phyloP scores from a whole-genome alignment of 1,140 invertebrate genomes.

The Drosophila kurseongensis region DNA sequence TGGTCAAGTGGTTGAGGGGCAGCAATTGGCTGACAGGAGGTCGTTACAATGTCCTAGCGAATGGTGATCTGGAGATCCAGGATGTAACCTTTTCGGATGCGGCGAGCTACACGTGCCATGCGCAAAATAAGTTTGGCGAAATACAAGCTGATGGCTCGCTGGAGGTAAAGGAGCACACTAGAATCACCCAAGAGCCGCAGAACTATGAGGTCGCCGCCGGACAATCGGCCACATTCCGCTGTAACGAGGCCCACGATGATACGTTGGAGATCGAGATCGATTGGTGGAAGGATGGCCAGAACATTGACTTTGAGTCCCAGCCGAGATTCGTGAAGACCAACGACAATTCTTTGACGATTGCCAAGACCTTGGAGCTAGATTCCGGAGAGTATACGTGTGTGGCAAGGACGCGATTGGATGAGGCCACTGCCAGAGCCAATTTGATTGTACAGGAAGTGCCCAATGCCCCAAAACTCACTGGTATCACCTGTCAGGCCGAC shows the following conservation, averaged over 20 bases:
- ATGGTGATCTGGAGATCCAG: conserved; percentile 94
- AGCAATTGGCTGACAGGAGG: conserved; percentile 90
- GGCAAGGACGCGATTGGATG: conserved; percentile 95
- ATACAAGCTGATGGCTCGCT: conserved; percentile 90
- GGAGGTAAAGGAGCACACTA: conserved; percentile 93
- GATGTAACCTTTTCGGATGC: conserved; percentile 93
- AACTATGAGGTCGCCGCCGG: conserved; percentile 96
- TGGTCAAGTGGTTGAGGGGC: conserved; percentile 96
- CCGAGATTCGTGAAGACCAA: conserved; percentile 92
- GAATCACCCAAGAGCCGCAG: conserved; percentile 93
- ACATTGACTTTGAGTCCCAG: conserved; percentile 94
- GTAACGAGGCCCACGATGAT: conserved; percentile 94
- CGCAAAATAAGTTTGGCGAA: conserved; percentile 96
- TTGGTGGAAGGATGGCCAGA: conserved; percentile 94
- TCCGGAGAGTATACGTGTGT: conserved; percentile 98
- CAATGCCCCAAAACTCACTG: conserved; percentile 91
- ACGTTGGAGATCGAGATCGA: conserved; percentile 92
- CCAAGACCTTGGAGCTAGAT: conserved; percentile 96
- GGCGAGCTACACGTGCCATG: conserved; percentile 96
- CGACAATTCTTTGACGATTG: conserved; percentile 97
- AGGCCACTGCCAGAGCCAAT: conserved; percentile 92
- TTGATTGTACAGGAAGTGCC: conserved; percentile 98
- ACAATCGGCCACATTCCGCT: conserved; percentile 95
- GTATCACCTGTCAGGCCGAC: conserved; percentile 88
- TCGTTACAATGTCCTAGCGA: conserved; percentile 89